Percentiles rank a stretch among this genome's conserved stretches.
Evolutionary conservation across 2,113 vertebrate genomes (phyloP).

Genomic region (Caranx ignobilis): DNA sequence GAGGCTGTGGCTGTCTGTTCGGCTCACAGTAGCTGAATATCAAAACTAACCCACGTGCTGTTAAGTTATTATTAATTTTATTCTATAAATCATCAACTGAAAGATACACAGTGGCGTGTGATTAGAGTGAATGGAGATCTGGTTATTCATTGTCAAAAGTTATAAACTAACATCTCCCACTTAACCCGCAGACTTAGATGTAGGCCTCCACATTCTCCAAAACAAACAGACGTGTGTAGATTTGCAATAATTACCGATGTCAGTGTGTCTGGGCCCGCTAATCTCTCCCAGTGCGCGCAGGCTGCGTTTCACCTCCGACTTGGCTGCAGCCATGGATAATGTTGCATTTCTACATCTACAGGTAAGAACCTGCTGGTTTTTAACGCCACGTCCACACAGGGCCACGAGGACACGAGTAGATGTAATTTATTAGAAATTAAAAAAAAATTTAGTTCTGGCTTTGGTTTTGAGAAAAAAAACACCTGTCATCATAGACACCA

Average conservation of each 20-base stretch:
- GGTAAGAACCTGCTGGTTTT: background rate
- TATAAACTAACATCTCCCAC: constrained; percentile 88
- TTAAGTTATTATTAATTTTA: constrained; percentile 95
- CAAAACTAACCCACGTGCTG: constrained; percentile 92
- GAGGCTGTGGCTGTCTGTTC: constrained; percentile 37
- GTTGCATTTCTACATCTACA: background rate
- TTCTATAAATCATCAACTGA: constrained; percentile 99
- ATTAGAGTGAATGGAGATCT: constrained; percentile 91
- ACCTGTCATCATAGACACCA: background rate
- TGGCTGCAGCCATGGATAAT: background rate
- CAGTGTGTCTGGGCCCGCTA: constrained; percentile 50
- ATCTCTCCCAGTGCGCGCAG: constrained; percentile 36
- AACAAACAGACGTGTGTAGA: constrained; percentile 81
- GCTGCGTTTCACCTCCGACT: constrained; percentile 6
- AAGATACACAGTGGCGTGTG: constrained; percentile 94
- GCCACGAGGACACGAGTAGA: fast-evolving
- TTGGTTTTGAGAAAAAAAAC: background rate
- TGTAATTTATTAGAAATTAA: background rate
- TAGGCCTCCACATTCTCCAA: constrained; percentile 80
- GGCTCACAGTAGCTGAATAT: constrained; percentile 57
- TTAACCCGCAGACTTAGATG: constrained; percentile 79
- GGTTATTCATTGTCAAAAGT: constrained; percentile 94
- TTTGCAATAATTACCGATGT: constrained; percentile 73
- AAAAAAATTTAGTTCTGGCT: background rate
- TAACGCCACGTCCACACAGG: background rate